These are phyloP conservation scores for Oreochromis niloticus DNA, from an alignment of 2,113 vertebrate species.

Conservation along the genomic window DNA sequence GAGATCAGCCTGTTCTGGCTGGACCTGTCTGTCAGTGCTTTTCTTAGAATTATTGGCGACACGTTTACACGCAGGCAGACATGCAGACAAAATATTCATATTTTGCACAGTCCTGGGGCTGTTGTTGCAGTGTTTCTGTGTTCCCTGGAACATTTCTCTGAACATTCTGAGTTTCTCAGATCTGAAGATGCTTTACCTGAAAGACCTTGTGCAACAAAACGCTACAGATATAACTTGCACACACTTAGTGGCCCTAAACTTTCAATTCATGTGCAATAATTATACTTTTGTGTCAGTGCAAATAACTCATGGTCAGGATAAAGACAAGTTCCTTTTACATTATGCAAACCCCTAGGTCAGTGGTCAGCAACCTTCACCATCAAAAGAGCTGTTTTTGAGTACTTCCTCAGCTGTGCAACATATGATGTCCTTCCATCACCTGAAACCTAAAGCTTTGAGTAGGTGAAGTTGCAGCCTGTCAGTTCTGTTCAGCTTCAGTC, in stretches of 20 bases:
- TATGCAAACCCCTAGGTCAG: background rate
- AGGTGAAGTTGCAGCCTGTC: background rate
- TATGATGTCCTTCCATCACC: background rate
- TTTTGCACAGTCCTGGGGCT: background rate
- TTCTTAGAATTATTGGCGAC: background rate
- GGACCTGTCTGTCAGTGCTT: background rate
- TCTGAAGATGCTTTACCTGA: background rate
- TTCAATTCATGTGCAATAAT: background rate
- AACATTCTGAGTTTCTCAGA: background rate
- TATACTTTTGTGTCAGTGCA: background rate
- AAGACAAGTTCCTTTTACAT: background rate
- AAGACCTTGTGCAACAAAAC: background rate
- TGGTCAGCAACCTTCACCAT: background rate
- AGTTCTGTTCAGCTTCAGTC: background rate
- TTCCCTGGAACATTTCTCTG: background rate
- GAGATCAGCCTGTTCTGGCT: background rate
- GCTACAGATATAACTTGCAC: background rate
- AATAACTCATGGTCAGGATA: background rate
- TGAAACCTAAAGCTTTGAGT: background rate
- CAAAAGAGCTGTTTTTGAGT: background rate
- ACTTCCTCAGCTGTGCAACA: background rate
- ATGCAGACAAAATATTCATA: background rate
- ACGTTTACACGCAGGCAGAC: background rate
- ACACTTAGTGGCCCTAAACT: background rate
- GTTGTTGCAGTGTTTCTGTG: background rate